phyloP scores from a whole-genome alignment of 1,140 invertebrate species.

The Lordiphosa clarofinis region DNA sequence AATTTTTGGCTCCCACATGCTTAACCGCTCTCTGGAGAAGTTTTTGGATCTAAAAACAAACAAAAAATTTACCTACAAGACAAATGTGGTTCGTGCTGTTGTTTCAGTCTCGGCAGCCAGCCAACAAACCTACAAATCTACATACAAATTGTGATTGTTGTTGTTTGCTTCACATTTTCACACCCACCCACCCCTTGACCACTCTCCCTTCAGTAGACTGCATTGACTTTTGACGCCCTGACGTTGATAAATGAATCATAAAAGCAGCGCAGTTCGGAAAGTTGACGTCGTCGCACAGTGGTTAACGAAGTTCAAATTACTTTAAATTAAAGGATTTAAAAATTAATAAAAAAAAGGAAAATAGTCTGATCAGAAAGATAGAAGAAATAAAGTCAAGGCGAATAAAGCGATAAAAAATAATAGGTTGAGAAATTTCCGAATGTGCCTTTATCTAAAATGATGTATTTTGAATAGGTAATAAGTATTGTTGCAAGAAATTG shows the following conservation, averaged over 20 bases:
- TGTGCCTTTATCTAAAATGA: no score
- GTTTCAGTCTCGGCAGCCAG: conserved; percentile 35
- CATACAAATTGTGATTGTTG: conserved; percentile 27
- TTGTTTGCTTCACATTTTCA: conserved; percentile 49
- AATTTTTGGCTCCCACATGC: conserved; percentile 59
- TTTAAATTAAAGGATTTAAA: neutral
- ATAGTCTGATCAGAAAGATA: no score
- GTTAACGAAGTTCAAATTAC: neutral
- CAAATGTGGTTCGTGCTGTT: conserved; percentile 26
- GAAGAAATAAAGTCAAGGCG: no score
- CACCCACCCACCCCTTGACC: conserved; percentile 17
- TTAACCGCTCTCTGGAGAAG: conserved; percentile 26
- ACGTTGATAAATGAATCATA: conserved; percentile 77
- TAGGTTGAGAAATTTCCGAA: no score
- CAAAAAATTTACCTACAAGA: conserved; percentile 38
- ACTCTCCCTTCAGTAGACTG: conserved; percentile 18
- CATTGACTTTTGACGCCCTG: conserved; percentile 62
- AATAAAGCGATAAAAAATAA: no score
- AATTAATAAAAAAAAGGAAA: no score
- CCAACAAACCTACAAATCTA: conserved; percentile 49
- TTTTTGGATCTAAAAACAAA: conserved; percentile 51
- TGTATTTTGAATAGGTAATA: no score
- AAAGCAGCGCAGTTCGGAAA: conserved; percentile 51
- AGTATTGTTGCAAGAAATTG: no score
- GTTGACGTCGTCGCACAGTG: conserved; percentile 4